Percentiles rank a stretch among this genome's conserved stretches.
These are phyloP conservation scores for Grus americana DNA, from an alignment of 2,113 vertebrate genomes.

Conservation along the genomic window DNA sequence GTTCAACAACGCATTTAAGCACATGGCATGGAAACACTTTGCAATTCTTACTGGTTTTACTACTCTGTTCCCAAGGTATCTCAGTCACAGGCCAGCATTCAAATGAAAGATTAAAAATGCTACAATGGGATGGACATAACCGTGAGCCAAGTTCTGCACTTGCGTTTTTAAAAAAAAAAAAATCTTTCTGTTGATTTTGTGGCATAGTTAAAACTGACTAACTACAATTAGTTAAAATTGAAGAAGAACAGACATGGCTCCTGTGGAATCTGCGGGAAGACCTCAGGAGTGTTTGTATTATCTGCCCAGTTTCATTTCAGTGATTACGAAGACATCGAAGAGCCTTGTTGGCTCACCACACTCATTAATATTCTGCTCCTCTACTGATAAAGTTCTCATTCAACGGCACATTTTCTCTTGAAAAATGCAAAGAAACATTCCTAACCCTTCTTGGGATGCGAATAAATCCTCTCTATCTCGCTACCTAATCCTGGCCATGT, in stretches of 20 bases:
- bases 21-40: background rate
- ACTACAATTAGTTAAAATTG: background rate
- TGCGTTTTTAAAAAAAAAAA: fast-evolving
- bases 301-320: background rate
- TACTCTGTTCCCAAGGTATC: background rate
- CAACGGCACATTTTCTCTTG: background rate
- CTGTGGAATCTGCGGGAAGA: background rate
- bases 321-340: background rate
- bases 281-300: background rate
- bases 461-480: background rate
- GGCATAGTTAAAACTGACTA: background rate
- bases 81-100: background rate
- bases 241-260: fast-evolving
- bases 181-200: background rate
- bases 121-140: background rate
- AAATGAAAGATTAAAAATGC: background rate
- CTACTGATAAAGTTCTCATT: background rate
- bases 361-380: background rate
- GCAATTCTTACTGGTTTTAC: background rate
- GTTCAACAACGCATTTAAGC: background rate
- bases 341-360: background rate
- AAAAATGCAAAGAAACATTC: background rate
- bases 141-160: fast-evolving
- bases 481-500: background rate
- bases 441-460: background rate